These are phyloP conservation scores for Ectropis grisescens DNA, from an alignment of 1,140 invertebrate genomes.

Conservation along the genomic window DNA sequence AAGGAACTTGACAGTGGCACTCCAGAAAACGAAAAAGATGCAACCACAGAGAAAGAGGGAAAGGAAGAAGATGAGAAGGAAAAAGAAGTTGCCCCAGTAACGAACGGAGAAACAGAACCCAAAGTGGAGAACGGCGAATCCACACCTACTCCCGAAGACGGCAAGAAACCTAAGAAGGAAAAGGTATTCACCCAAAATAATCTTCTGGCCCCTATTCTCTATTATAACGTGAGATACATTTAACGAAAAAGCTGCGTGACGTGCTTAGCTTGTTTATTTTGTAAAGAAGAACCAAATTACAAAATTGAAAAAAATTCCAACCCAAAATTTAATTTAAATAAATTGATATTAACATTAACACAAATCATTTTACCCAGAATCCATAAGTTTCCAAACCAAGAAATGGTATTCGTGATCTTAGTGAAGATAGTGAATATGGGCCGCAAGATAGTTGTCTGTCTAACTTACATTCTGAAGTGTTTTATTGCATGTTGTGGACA, in stretches of 20 bases:
- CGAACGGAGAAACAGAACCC: constrained; percentile 58
- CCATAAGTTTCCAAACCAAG: too few relatives aligned
- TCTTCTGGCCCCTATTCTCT: too few relatives aligned
- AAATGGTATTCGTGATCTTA: too few relatives aligned
- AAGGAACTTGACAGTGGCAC: constrained; percentile 73
- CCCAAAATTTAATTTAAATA: too few relatives aligned
- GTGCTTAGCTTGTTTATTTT: too few relatives aligned
- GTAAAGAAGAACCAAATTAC: too few relatives aligned
- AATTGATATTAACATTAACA: too few relatives aligned
- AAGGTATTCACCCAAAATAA: constrained; percentile 72
- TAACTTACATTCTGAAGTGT: constrained; percentile 3
- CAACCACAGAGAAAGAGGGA: constrained; percentile 74
- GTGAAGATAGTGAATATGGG: not conserved
- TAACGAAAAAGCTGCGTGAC: too few relatives aligned
- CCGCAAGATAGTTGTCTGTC: too few relatives aligned
- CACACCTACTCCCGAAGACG: constrained; percentile 75
- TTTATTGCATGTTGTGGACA: constrained; percentile 5
- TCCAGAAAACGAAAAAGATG: constrained; percentile 77
- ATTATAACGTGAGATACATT: too few relatives aligned
- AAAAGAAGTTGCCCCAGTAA: constrained; percentile 32
- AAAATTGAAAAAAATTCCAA: too few relatives aligned
- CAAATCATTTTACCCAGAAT: too few relatives aligned
- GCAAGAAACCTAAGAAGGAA: constrained; percentile 84
- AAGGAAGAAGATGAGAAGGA: constrained; percentile 44
- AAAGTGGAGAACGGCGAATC: constrained; percentile 70